These are phyloP conservation scores for Argentina silus DNA, from an alignment of 2,797 vertebrate genomes.

Conservation along the genomic window DNA sequence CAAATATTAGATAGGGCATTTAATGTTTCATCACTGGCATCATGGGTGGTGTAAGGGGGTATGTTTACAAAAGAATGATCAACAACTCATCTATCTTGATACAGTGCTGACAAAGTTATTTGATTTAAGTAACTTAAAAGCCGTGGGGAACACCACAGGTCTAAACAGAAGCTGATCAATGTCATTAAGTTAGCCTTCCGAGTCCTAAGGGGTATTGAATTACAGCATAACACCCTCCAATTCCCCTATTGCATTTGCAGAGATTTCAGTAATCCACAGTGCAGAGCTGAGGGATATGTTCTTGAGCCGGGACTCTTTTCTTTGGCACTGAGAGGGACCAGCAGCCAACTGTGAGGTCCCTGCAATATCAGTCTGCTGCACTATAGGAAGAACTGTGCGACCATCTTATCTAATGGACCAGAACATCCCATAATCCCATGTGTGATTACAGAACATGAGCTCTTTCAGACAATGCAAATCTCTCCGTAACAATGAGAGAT, in stretches of 20 bases:
- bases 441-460: slow-evolving; percentile 43
- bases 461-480: slow-evolving; percentile 39
- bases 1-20: not conserved
- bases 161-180: slow-evolving; percentile 32
- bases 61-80: not conserved
- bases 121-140: slow-evolving; percentile 6
- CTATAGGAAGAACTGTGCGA: slow-evolving; percentile 46
- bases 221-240: slow-evolving; percentile 21
- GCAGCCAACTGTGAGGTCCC: slow-evolving; percentile 35
- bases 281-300: slow-evolving; percentile 29
- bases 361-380: slow-evolving; percentile 29
- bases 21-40: not conserved
- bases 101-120: slow-evolving; percentile 3
- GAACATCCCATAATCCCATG: slow-evolving; percentile 49
- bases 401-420: slow-evolving; percentile 48
- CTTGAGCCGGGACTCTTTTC: slow-evolving; percentile 30
- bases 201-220: slow-evolving; percentile 23
- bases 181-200: slow-evolving; percentile 5
- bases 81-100: slow-evolving; percentile 5
- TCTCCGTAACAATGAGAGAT: slow-evolving; percentile 17
- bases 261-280: slow-evolving; percentile 33
- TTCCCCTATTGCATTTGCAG: slow-evolving; percentile 41
- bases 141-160: not conserved
- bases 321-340: slow-evolving; percentile 15
- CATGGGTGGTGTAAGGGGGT: not conserved